Evolutionary conservation across 1,140 invertebrate genomes (phyloP).

Genomic region (Rhopalosiphum maidis): DNA sequence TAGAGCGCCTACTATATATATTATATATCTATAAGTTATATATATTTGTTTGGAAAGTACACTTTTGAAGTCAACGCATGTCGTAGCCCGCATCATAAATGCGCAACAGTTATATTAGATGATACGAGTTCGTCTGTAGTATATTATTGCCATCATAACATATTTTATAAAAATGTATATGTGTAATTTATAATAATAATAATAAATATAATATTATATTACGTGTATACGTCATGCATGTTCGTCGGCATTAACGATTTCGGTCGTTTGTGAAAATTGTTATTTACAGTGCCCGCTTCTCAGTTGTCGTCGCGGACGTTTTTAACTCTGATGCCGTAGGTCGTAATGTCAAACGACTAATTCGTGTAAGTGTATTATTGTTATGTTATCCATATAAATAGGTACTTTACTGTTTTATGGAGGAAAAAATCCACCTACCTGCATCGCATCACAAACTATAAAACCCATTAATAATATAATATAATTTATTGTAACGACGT

Average conservation of each 20-base stretch:
- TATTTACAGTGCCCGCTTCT: background rate
- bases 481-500: background rate
- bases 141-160: background rate
- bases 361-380: background rate
- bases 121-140: background rate
- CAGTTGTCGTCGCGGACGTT: background rate
- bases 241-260: background rate
- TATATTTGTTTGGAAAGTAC: background rate
- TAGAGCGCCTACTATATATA: background rate
- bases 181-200: background rate
- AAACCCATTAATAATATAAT: background rate
- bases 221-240: background rate
- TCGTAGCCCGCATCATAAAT: background rate
- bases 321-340: background rate
- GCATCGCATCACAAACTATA: background rate
- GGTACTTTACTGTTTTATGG: background rate
- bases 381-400: background rate
- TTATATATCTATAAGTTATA: background rate
- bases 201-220: background rate
- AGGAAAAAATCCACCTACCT: background rate
- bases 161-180: background rate
- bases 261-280: background rate
- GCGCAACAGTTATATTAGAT: background rate
- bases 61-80: background rate
- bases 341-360: slow-evolving; percentile 27